Conservation (phyloP, 2,113 vertebrate species). For the Loxodonta africana region DNA sequence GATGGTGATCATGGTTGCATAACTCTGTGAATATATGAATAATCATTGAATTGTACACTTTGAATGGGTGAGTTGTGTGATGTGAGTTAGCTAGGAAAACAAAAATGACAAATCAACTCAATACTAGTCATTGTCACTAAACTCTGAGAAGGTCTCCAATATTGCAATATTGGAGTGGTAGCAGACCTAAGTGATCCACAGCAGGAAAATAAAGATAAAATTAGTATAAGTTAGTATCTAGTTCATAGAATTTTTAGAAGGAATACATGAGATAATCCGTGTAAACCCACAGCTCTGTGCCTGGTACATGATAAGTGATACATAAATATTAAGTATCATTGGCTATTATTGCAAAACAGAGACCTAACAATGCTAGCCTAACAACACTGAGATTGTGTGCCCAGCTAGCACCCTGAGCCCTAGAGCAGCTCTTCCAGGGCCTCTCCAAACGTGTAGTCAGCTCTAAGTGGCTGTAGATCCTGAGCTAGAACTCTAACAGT, state of each 20-base stretch:
- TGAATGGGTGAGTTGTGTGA: conserved; percentile 21
- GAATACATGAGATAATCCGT: neutral
- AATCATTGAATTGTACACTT: neutral
- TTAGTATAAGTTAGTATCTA: neutral
- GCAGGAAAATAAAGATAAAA: conserved; percentile 31
- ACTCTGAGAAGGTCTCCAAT: neutral
- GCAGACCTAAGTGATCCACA: neutral
- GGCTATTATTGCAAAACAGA: neutral
- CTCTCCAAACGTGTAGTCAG: neutral
- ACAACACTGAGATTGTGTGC: neutral
- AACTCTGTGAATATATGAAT: conserved; percentile 3
- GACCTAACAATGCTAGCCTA: neutral
- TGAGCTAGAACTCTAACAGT: neutral
- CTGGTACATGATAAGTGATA: neutral
- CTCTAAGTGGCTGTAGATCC: neutral
- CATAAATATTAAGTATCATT: neutral
- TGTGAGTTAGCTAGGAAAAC: neutral
- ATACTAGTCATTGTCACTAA: neutral
- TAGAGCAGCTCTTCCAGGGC: neutral
- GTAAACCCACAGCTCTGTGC: neutral
- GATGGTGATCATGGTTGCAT: neutral
- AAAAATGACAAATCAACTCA: neutral
- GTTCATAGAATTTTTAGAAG: neutral
- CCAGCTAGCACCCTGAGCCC: neutral
- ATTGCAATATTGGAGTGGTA: neutral